Percentiles rank a stretch among this genome's conserved stretches.
These are phyloP conservation scores for Chionis minor DNA, from an alignment of 2,113 vertebrate genomes.

Conservation along the genomic window DNA sequence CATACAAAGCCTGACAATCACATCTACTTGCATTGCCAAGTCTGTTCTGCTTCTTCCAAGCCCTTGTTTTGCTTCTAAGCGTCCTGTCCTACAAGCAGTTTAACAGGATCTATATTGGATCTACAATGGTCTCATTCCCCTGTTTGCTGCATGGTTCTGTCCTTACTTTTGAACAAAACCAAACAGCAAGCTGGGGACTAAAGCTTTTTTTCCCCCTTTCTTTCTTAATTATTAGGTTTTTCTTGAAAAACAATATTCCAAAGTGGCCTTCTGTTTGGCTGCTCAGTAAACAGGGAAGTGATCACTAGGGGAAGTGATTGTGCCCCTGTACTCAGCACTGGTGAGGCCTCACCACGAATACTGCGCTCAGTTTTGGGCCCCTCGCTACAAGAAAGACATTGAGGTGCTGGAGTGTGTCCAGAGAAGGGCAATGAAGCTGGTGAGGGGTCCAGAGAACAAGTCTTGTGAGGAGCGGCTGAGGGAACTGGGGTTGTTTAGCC, in stretches of 20 bases:
- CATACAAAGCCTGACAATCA: neutral
- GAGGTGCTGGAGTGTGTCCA: no score
- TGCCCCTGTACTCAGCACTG: no score
- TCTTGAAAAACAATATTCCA: neutral
- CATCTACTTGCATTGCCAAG: neutral
- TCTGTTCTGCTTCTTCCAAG: neutral
- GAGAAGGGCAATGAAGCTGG: no score
- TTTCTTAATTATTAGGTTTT: neutral
- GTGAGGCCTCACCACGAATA: no score
- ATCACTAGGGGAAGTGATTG: no score
- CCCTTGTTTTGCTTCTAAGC: neutral
- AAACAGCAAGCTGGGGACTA: neutral
- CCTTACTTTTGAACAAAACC: neutral
- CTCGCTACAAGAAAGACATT: no score
- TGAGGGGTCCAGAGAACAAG: no score
- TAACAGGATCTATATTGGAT: neutral
- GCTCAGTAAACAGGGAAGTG: no score
- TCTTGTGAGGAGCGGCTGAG: no score
- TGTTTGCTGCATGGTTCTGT: neutral
- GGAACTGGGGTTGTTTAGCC: no score
- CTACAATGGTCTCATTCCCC: neutral
- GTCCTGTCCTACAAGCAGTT: neutral
- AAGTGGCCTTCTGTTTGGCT: neutral
- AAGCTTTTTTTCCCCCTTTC: neutral
- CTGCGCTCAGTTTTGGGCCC: no score